A percentile compares a stretch with the other conserved stretches of the same genome.
Conservation (phyloP, 2,888 invertebrate species). For the Notocelia uddmanniana region DNA sequence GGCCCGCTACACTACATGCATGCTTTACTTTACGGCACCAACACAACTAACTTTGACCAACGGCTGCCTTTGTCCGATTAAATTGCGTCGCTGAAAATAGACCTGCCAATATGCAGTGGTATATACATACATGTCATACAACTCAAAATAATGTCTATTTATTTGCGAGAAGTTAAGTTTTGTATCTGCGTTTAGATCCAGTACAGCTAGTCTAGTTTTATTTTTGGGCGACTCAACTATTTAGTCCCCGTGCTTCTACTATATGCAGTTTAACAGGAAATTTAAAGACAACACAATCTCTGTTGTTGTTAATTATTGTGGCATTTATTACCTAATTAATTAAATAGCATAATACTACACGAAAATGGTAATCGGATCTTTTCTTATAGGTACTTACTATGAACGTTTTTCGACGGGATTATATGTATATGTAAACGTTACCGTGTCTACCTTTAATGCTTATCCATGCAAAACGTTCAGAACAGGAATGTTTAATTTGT, state of each 20-base stretch:
- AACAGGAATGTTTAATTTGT: slow-evolving; percentile 14
- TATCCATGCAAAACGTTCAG: slow-evolving; percentile 15
- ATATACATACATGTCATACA: not conserved
- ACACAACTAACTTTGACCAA: slow-evolving; percentile 47
- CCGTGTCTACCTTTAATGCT: not conserved
- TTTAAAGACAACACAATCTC: too few species aligned
- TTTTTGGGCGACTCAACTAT: too few species aligned
- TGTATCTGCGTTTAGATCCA: too few species aligned
- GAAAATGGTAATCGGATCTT: too few species aligned
- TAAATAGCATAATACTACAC: too few species aligned
- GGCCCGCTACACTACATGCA: slow-evolving; percentile 66
- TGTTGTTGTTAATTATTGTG: too few species aligned
- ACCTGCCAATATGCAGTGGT: slow-evolving; percentile 5
- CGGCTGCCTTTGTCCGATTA: slow-evolving; percentile 44
- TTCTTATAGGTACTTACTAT: not conserved
- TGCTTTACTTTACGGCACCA: slow-evolving; percentile 63
- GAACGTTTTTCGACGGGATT: not conserved
- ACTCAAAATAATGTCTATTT: not conserved
- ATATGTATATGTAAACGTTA: not conserved
- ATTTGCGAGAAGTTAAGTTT: not conserved
- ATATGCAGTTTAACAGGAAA: too few species aligned
- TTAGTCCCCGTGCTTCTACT: too few species aligned
- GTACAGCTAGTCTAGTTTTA: too few species aligned
- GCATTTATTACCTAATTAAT: too few species aligned
- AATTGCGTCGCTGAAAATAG: slow-evolving; percentile 32